A percentile compares a stretch with the other conserved stretches of the same genome.
Conservation (phyloP, 2,797 vertebrate genomes). For the Benthosema pterotum region DNA sequence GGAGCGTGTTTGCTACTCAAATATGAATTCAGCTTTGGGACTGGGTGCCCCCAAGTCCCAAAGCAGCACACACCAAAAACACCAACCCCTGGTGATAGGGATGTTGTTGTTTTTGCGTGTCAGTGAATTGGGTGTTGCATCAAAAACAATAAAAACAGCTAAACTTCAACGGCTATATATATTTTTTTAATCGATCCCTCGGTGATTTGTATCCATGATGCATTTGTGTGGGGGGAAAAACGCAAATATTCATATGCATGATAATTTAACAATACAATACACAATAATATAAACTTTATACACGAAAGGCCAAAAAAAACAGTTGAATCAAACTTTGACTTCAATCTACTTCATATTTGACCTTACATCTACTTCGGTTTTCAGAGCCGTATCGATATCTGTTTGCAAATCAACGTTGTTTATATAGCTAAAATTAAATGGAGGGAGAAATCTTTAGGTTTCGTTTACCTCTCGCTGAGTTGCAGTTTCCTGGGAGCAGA, state of each 20-base stretch:
- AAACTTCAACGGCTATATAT: not conserved
- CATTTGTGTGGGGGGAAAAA: not conserved
- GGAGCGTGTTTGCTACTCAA: too few species aligned
- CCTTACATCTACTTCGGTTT: too few species aligned
- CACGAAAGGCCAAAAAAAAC: not conserved
- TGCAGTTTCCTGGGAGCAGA: conserved; percentile 35
- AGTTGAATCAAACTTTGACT: not conserved
- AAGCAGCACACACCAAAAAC: too few species aligned
- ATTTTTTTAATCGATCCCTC: not conserved
- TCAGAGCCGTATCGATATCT: too few species aligned
- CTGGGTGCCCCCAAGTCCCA: too few species aligned
- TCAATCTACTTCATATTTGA: too few species aligned
- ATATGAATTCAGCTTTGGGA: too few species aligned
- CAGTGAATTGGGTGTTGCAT: too few species aligned
- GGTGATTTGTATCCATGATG: not conserved
- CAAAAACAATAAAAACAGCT: not conserved
- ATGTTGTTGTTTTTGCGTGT: too few species aligned
- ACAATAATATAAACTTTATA: conserved; percentile 10
- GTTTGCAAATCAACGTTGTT: too few species aligned
- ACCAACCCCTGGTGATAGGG: too few species aligned
- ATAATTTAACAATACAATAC: not conserved
- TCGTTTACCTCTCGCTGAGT: conserved; percentile 64
- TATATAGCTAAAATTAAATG: not conserved
- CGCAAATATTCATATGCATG: not conserved
- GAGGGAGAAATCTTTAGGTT: conserved; percentile 48